These are phyloP conservation scores for Empidonax traillii DNA, from an alignment of 2,113 vertebrate genomes.

Conservation along the genomic window DNA sequence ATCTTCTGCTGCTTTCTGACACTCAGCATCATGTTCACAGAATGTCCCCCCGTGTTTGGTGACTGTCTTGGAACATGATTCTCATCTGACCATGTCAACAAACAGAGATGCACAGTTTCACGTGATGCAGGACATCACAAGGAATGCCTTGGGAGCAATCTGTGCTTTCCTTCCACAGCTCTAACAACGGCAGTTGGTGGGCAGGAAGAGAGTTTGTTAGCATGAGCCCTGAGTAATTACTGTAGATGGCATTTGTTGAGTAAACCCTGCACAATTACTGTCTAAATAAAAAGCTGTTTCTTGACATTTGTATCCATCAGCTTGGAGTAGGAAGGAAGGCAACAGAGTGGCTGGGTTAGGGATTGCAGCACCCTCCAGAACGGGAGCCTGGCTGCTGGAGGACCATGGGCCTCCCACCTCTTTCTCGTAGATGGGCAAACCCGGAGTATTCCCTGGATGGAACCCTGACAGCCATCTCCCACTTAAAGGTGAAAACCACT, in stretches of 20 bases:
- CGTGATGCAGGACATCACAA: no score
- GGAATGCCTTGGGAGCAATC: neutral
- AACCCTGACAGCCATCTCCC: neutral
- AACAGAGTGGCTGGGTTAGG: neutral
- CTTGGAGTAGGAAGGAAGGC: neutral
- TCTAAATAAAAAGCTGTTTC: slow-evolving; percentile 51
- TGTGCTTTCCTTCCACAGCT: neutral
- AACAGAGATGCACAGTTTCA: neutral
- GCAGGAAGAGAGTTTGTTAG: slow-evolving; percentile 22
- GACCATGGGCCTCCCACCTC: neutral
- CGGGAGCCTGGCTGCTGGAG: neutral
- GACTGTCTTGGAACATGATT: neutral
- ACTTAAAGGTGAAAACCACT: neutral
- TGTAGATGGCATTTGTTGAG: slow-evolving; percentile 54
- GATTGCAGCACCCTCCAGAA: neutral
- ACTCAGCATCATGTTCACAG: neutral
- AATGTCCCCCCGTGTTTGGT: neutral
- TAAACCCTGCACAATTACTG: slow-evolving; percentile 61
- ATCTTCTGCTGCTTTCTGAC: neutral
- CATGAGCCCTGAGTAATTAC: slow-evolving; percentile 35
- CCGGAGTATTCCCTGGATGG: neutral
- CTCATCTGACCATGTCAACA: neutral
- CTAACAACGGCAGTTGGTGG: slow-evolving; percentile 18
- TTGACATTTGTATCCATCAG: slow-evolving; percentile 43
- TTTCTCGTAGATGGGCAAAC: neutral